phyloP scores from a whole-genome alignment of 2,797 vertebrate genomes.

The Gymnopithys bicolor region DNA sequence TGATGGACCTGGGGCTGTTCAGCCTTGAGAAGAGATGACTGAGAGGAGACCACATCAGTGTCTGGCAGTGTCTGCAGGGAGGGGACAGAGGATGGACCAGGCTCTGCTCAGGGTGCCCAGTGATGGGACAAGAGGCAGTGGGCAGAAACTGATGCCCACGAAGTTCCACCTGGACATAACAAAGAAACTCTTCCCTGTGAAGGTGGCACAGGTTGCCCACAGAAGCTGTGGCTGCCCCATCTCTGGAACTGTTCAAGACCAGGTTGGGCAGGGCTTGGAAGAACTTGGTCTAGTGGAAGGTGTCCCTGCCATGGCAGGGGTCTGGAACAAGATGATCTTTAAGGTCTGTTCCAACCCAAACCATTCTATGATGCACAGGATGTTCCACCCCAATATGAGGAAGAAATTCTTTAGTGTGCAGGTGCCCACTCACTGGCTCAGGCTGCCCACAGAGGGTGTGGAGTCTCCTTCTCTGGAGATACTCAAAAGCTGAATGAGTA shows the following conservation, averaged over 20 bases:
- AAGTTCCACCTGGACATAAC: neutral
- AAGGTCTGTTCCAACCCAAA: neutral
- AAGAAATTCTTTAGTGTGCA: neutral
- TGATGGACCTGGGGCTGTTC: neutral
- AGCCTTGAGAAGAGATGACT: too few relatives aligned
- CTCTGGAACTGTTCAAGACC: neutral
- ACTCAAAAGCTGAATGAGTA: accelerated
- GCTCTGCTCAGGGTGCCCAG: neutral
- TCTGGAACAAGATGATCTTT: neutral
- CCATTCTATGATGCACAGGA: neutral
- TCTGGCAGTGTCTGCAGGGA: too few relatives aligned
- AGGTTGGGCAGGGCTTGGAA: neutral
- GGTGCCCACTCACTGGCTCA: neutral
- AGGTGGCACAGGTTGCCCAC: neutral
- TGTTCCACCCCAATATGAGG: neutral
- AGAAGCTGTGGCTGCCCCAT: neutral
- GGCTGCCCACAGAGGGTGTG: neutral
- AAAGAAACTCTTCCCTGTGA: neutral
- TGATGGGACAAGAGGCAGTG: accelerated
- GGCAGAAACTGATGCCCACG: neutral
- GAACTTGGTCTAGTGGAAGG: neutral
- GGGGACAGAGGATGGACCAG: too few relatives aligned
- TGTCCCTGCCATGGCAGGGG: neutral
- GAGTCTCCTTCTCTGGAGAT: neutral
- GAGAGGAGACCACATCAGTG: neutral